These are phyloP conservation scores for Platysternon megacephalum DNA, from an alignment of 2,113 vertebrate species.

Conservation along the genomic window DNA sequence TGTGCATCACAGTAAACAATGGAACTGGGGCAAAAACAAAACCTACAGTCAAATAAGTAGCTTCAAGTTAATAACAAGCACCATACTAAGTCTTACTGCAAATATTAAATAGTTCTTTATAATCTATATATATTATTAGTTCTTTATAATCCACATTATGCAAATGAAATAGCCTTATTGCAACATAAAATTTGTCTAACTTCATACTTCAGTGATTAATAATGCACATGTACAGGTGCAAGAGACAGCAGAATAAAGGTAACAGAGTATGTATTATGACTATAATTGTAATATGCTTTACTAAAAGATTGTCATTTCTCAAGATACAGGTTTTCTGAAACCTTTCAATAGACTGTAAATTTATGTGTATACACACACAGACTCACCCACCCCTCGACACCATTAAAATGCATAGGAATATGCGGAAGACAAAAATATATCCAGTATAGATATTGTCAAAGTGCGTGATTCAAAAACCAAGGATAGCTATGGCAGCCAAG, in stretches of 20 bases:
- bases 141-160: not conserved
- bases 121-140: not conserved
- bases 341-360: not conserved
- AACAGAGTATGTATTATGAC: not conserved
- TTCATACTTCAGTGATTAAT: not conserved
- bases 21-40: not conserved
- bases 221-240: not conserved
- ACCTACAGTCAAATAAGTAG: not conserved
- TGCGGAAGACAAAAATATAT: not conserved
- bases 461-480: not conserved
- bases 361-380: fast-evolving
- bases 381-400: not conserved
- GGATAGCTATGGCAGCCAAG: not conserved
- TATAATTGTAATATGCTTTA: not conserved
- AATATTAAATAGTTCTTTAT: not conserved
- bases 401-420: not conserved
- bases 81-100: not conserved
- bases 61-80: fast-evolving
- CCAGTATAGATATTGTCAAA: not conserved
- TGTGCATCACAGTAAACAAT: not conserved
- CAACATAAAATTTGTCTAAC: not conserved
- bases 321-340: not conserved
- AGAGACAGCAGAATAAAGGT: not conserved
- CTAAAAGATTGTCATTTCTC: not conserved
- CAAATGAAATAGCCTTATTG: too few species aligned